A percentile compares a stretch with the other conserved stretches of the same genome.
Evolutionary conservation across 2,888 invertebrate species (phyloP).

Genomic region (Lysandra coridon): DNA sequence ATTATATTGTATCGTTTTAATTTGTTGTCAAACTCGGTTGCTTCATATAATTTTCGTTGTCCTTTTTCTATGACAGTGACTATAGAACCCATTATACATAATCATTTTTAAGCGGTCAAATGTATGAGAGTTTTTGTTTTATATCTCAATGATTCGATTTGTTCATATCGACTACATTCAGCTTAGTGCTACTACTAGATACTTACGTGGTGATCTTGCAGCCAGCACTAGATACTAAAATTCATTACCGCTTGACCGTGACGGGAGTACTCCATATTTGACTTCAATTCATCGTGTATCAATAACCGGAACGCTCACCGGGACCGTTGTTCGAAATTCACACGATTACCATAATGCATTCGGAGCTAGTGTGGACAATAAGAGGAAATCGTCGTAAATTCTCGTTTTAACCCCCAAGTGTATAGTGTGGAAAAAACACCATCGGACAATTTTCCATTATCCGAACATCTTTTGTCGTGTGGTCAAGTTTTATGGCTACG

Average conservation of each 20-base stretch:
- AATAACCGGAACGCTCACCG: slow-evolving; percentile 14
- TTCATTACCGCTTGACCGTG: neutral
- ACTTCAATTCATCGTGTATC: slow-evolving; percentile 6
- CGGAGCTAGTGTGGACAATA: slow-evolving; percentile 47
- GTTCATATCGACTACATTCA: neutral
- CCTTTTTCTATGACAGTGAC: too few species aligned
- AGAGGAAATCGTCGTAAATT: slow-evolving; percentile 61
- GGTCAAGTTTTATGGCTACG: slow-evolving; percentile 71
- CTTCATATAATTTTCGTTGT: too few species aligned
- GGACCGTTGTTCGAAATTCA: slow-evolving; percentile 18
- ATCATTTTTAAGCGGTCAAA: too few species aligned
- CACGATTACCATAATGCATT: slow-evolving; percentile 39
- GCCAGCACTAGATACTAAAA: neutral
- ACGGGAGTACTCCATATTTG: neutral
- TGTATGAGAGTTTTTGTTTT: too few species aligned
- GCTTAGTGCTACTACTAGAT: neutral
- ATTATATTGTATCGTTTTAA: too few species aligned
- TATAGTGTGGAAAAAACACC: slow-evolving; percentile 64
- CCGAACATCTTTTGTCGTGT: slow-evolving; percentile 66
- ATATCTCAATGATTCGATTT: too few species aligned
- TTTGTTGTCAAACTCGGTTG: too few species aligned
- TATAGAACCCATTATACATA: too few species aligned
- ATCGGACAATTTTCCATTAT: slow-evolving; percentile 77
- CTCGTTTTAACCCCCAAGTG: slow-evolving; percentile 52
- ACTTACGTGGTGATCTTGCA: neutral